phyloP scores from a whole-genome alignment of 2,113 vertebrate species.

The Cryptoleucopteryx plumbea region DNA sequence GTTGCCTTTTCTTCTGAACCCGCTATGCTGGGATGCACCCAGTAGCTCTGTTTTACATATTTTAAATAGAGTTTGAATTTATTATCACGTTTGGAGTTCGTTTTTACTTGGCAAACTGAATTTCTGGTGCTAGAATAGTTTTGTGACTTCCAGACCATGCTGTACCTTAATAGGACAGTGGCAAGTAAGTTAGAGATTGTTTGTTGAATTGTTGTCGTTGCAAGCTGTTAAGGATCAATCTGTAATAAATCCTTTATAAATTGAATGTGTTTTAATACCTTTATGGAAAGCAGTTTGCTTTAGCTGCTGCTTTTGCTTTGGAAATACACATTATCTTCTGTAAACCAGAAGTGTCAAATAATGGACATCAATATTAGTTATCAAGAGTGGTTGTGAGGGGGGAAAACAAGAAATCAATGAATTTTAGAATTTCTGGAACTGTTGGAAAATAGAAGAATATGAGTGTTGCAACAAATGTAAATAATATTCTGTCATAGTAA shows the following conservation, averaged over 20 bases:
- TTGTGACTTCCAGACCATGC: neutral
- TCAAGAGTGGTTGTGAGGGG: neutral
- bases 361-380: neutral
- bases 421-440: neutral
- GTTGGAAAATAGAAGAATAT: neutral
- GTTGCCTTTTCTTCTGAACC: neutral
- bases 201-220: neutral
- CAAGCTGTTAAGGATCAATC: neutral
- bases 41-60: neutral
- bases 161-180: neutral
- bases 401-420: neutral
- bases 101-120: neutral
- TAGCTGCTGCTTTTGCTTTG: neutral
- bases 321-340: neutral
- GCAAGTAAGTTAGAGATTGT: neutral
- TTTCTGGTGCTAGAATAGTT: neutral
- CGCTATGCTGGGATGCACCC: neutral
- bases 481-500: neutral
- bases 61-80: neutral
- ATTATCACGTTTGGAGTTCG: neutral
- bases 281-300: neutral
- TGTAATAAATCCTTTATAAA: neutral
- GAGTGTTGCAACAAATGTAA: neutral
- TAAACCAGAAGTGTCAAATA: neutral
- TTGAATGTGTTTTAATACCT: neutral